phyloP scores from a whole-genome alignment of 2,888 invertebrate species.

The Morpho achilles region DNA sequence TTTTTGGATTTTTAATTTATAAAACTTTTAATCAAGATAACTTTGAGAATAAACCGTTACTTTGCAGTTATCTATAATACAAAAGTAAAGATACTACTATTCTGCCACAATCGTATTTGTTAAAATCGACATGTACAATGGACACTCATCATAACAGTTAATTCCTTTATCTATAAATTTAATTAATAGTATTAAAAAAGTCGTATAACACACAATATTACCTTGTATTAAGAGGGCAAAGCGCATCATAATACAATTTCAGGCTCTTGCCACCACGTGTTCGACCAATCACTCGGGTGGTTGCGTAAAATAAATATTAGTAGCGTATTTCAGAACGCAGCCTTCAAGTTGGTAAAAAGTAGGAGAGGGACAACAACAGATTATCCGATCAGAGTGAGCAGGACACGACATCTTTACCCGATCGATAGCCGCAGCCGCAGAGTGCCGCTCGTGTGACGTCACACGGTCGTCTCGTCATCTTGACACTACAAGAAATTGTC shows the following conservation, averaged over 20 bases:
- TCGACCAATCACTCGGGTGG: constrained; percentile 49
- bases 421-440: constrained; percentile 80
- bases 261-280: constrained; percentile 58
- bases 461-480: constrained; percentile 75
- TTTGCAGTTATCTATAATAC: too few species aligned
- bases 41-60: too few species aligned
- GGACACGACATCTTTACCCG: constrained; percentile 61
- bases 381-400: constrained; percentile 50
- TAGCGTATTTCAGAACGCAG: constrained; percentile 72
- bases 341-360: constrained; percentile 56
- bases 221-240: neutral
- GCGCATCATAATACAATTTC: constrained; percentile 5
- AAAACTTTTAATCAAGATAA: too few species aligned
- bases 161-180: too few species aligned
- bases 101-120: too few species aligned
- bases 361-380: constrained; percentile 50
- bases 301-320: constrained; percentile 78
- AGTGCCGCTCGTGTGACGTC: constrained; percentile 74
- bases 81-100: too few species aligned
- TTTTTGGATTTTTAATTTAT: too few species aligned
- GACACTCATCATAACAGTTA: too few species aligned
- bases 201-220: too few species aligned
- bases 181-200: too few species aligned
- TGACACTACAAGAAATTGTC: constrained; percentile 72
- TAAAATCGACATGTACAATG: too few species aligned